Percentiles rank a stretch among this genome's conserved stretches.
Evolutionary conservation across 2,797 vertebrate genomes (phyloP).

Genomic region (Xenentodon cancila): DNA sequence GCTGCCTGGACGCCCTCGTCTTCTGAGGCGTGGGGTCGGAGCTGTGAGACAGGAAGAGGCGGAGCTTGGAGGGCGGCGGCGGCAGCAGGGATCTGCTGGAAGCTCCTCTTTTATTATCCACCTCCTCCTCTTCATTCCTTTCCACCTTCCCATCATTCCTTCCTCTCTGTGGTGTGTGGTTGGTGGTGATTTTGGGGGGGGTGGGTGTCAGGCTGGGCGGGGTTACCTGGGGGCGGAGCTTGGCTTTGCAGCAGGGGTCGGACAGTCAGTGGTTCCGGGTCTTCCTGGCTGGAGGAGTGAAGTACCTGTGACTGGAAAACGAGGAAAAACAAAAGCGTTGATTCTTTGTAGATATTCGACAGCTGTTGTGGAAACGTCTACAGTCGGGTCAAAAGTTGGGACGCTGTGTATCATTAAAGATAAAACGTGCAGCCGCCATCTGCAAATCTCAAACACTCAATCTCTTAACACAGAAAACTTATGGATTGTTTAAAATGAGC

Average conservation of each 20-base stretch:
- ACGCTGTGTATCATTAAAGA: too few species aligned
- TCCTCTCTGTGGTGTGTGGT: background rate
- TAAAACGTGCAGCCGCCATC: too few species aligned
- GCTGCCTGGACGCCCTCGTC: constrained; percentile 22
- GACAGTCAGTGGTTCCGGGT: constrained; percentile 57
- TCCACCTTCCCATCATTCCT: background rate
- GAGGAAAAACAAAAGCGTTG: background rate
- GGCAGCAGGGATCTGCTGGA: constrained; percentile 33
- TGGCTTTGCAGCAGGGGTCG: background rate
- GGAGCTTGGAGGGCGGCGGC: constrained; percentile 58
- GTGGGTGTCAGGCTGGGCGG: background rate
- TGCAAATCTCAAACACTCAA: too few species aligned
- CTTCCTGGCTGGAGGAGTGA: constrained; percentile 88
- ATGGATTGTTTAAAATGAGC: too few species aligned
- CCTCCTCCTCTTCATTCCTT: constrained; percentile 1
- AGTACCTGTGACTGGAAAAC: constrained; percentile 90
- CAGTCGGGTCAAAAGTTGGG: too few species aligned
- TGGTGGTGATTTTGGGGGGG: background rate
- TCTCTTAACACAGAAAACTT: too few species aligned
- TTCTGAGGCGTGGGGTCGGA: constrained; percentile 14
- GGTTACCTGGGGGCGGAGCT: constrained; percentile 25
- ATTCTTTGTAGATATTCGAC: too few species aligned
- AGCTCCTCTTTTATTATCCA: constrained; percentile 1
- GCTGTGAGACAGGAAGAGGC: constrained; percentile 50
- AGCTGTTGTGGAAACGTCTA: too few species aligned